Base-by-base conservation (phyloP, 2,888 invertebrate species). In the Sphaerophoria taeniata region DNA sequence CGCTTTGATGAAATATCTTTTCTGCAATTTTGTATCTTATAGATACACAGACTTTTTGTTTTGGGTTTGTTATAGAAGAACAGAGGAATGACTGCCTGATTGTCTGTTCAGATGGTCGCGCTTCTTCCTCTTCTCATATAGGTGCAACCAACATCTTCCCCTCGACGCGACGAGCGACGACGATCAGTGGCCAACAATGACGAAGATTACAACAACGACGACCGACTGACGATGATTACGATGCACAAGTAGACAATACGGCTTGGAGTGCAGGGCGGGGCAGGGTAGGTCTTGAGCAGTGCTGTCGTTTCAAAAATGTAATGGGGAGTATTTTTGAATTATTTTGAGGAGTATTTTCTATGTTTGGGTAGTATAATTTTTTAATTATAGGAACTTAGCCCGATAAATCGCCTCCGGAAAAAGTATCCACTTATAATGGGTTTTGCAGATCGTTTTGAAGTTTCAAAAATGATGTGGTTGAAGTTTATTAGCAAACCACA, bases 41-140 rank as follows among this genome's bases (percentile, higher is more conserved):
- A 65, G 65, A 49, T 65, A 36, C 47, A 61, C 33, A 63, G 70
- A 58, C 16, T 49, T 7, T 24, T 16, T 39, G 56, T 24, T 24
- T 24, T 24, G 6, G 16, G 56, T n/a, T 56, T 56, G 60, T 69
- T 72, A 83, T 70, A 69, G 71, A 79, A 75, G 24, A 67, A 6
- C 73, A 60, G 60, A 76, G 72, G 85, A 80, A 80, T 85, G 80
- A 80, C 80, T 76, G 77, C 85, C 85, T 81, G 80, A 85, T 81
- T 85, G 85, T 80, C 85, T 81, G 85, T 80, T 79, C 76, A 77
- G 84, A 71, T 76, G 84, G 75, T 76, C 67, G 76, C 60, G 53
- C 51, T 67, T 24, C 67, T 24, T 53, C 67, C 34, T 51, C 11
- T 4, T 14, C 47, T 47, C 45, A 47, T 60, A 56, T 56, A 60